Evolutionary conservation across 2,113 vertebrate species (phyloP), one percentile per base, ranked within the genome.

Genomic region (Tympanuchus pallidicinctus): DNA sequence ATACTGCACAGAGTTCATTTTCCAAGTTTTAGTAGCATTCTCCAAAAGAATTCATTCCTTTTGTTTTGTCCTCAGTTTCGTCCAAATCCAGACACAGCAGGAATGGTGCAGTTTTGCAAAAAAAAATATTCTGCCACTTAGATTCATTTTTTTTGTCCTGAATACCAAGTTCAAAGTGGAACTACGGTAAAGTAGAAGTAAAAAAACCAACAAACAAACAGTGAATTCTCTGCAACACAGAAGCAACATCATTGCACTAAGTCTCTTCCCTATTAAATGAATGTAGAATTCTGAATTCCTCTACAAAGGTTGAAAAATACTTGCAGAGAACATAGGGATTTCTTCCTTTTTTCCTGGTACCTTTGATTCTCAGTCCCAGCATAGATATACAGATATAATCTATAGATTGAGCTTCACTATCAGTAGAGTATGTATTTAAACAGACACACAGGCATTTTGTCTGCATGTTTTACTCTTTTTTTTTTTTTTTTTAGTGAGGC

Each of bases 11-110:
- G 81, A 80, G 71, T 72, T 94, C 71, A 82, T 91, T 80, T 89
- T 93, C 69, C 89, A 88, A 89, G 79, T 36, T 75, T 78, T 63
- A 88, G 83, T 32, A 90, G 76, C 69, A 67, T 86, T 91, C 87
- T 85, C 54, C 89, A 80, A 89, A 87, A 40, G 89, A 94, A 93
- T 89, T 93, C 3, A 57, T 89, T 92, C 87, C 78, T 93, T 96
- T 95, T 94, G 72, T 48, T 95, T 80, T 86, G 52, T 56, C 21
- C 48, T 85, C 8, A 5, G 19, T 87, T 94, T 88, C 82, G 50
- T 54, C 24, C 82, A 86, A 85, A 91, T 85, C 82, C 80, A 93
- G 86, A 77, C 67, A 69, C 20, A 76, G 80, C 74, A 73, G 59
- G 88, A 94, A 85, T 3, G 6, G 54, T 45, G 85, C 8, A 28